Base-by-base conservation (phyloP, 1,140 invertebrate genomes). In the Apolygus lucorum region DNA sequence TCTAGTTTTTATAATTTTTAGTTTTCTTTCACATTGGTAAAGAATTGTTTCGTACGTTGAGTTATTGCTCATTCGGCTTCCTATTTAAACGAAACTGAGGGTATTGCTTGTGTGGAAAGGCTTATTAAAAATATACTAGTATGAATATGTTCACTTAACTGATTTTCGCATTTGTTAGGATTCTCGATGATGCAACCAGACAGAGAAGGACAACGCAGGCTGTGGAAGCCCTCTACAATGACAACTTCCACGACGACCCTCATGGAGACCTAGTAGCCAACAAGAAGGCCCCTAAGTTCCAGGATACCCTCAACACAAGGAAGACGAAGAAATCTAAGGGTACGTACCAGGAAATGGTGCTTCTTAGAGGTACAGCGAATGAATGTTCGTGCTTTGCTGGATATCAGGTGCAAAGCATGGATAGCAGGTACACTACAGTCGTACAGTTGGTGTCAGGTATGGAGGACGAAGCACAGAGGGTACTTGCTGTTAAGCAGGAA, bases 241-340 rank as follows among this genome's bases (percentile, higher is more conserved):
- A 99, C 75, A 99, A 99, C 79, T 98, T 94, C 78, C 95, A 98
- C 77, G 95, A 98, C 78, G 96, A 99, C 82, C 95, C 96, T 2
- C 95, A 98, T 80, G 95, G 95, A 0, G 95, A 98, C 82, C 82
- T 98, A 70, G 91, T 93, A 54, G 92, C 93, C 88, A 93, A 89
- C 72, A 98, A 98, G 77, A 98, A 97, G 80, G 85, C 91, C 17
- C 95, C 95, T 1, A 98, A 96, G 79, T 98, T 98, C 81, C 91
- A 96, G 76, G 95, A 97, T 76, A 90, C 87, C 0, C 84, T 95
- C 69, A 90, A 91, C 70, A 85, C 84, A 59, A 84, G 86, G 72
- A 84, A 84, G 54, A 81, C 84, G 42, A 85, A 86, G 71, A 94
- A 91, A 76, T 89, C 89, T 73, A 92, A 90, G 76, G 54, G 54